Evolutionary conservation across 1,140 invertebrate genomes (phyloP).

Genomic region (Cydia strobilella): DNA sequence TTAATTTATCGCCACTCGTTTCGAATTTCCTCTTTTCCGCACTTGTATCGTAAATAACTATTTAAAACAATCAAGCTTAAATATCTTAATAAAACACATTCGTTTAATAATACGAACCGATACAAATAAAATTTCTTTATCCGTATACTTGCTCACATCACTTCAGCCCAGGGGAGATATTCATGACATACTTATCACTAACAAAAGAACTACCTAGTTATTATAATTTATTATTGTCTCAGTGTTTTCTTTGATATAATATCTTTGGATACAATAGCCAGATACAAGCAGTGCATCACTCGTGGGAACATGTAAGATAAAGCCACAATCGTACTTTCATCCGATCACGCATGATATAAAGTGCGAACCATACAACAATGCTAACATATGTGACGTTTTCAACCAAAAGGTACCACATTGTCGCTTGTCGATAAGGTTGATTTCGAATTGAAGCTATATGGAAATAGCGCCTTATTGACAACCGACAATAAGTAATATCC

Average conservation of each 20-base stretch:
- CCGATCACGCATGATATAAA: conserved; percentile 71
- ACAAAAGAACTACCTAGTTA: conserved; percentile 2
- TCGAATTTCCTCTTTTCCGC: no score
- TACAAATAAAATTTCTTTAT: not conserved
- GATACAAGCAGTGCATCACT: conserved; percentile 49
- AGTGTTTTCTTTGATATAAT: conserved; percentile 25
- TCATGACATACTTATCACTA: conserved; percentile 26
- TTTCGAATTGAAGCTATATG: no score
- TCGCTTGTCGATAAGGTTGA: no score
- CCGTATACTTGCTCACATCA: not conserved
- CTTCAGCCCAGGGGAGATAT: conserved; percentile 15
- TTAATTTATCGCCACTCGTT: no score
- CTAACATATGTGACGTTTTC: no score
- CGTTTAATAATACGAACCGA: not conserved
- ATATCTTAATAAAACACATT: not conserved
- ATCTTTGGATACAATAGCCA: conserved; percentile 48
- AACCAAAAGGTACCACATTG: no score
- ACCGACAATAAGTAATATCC: no score
- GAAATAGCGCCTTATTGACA: no score
- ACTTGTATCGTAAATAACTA: no score
- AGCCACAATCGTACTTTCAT: conserved; percentile 64
- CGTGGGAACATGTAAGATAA: conserved; percentile 69
- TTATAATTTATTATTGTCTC: conserved; percentile 27
- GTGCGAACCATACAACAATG: conserved; percentile 62
- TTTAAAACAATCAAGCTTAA: not conserved